Percentiles rank a stretch among this genome's conserved stretches.
Evolutionary conservation across 2,888 invertebrate genomes (phyloP).

Genomic region (Capitulum mitella): DNA sequence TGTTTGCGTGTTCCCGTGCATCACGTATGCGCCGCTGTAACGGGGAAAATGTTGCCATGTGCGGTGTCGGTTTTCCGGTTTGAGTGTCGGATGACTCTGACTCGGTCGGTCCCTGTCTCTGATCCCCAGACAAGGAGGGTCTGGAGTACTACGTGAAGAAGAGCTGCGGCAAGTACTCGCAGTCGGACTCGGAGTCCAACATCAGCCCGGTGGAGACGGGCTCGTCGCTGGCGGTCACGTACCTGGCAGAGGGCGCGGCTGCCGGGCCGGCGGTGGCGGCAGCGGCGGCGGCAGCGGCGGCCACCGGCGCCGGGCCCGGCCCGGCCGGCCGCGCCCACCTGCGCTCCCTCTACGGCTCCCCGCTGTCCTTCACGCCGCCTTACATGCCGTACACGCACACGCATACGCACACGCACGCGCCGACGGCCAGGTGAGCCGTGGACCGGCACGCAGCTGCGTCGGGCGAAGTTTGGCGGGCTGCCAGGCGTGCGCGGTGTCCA

Average conservation of each 20-base stretch:
- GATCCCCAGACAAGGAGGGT: slow-evolving; percentile 47
- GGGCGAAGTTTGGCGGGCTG: too few species aligned
- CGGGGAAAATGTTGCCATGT: too few species aligned
- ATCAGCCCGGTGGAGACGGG: slow-evolving; percentile 36
- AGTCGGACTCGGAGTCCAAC: slow-evolving; percentile 51
- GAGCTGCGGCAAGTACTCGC: slow-evolving; percentile 42
- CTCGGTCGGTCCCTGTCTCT: too few species aligned
- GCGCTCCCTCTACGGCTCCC: not conserved
- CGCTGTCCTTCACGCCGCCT: not conserved
- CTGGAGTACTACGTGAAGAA: slow-evolving; percentile 53
- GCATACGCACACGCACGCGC: slow-evolving; percentile 17
- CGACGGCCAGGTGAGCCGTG: not conserved
- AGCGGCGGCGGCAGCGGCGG: not conserved
- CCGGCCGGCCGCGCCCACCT: not conserved
- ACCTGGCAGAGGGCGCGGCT: not conserved
- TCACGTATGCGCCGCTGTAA: too few species aligned
- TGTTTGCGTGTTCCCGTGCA: too few species aligned
- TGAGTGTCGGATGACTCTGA: too few species aligned
- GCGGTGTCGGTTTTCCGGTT: too few species aligned
- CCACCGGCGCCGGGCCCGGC: not conserved
- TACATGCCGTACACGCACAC: slow-evolving; percentile 22
- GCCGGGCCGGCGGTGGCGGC: not conserved
- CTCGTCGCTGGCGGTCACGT: slow-evolving; percentile 32
- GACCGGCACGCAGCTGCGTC: too few species aligned
- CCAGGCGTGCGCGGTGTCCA: too few species aligned